Conservation (phyloP, 92 coral and sea anemone genomes). For the Pocillopora meandrina region DNA sequence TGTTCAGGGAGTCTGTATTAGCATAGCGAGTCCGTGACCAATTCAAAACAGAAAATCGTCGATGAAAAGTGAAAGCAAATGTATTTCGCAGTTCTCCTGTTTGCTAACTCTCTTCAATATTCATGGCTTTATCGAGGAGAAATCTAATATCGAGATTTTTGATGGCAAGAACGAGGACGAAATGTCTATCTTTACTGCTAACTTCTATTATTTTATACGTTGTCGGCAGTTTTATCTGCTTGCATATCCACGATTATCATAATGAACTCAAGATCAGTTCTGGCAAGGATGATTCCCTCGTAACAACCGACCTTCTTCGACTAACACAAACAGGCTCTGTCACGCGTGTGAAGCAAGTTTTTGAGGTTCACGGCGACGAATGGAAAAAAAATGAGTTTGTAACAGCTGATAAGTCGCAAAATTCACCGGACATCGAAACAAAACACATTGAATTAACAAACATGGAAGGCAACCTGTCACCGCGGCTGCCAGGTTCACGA, state of each 20-base stretch:
- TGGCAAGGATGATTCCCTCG: not conserved
- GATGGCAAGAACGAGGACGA: slow-evolving; percentile 47
- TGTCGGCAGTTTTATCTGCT: slow-evolving; percentile 23
- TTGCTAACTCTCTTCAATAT: not conserved
- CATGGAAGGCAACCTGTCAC: slow-evolving; percentile 13
- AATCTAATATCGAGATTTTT: slow-evolving; percentile 35
- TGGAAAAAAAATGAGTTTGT: not conserved
- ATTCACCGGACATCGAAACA: not conserved
- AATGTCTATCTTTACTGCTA: slow-evolving; percentile 32
- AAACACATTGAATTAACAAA: not conserved
- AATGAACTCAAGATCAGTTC: slow-evolving; percentile 5
- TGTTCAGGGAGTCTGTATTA: slow-evolving; percentile 3
- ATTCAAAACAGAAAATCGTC: too few relatives aligned
- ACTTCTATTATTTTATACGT: slow-evolving; percentile 20
- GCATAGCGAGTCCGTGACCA: slow-evolving; percentile 12
- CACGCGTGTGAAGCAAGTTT: not conserved
- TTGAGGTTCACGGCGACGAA: not conserved
- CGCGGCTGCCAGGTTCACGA: slow-evolving; percentile 10
- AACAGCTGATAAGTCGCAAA: slow-evolving; percentile 8
- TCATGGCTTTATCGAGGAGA: slow-evolving; percentile 42
- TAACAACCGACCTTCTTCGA: not conserved
- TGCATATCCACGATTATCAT: slow-evolving; percentile 3
- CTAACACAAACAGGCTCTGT: not conserved
- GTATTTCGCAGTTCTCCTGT: slow-evolving; percentile 16
- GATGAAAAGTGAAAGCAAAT: not conserved